These are phyloP conservation scores for Rhopalosiphum nymphaeae DNA, from an alignment of 2,888 invertebrate species.

Conservation along the genomic window DNA sequence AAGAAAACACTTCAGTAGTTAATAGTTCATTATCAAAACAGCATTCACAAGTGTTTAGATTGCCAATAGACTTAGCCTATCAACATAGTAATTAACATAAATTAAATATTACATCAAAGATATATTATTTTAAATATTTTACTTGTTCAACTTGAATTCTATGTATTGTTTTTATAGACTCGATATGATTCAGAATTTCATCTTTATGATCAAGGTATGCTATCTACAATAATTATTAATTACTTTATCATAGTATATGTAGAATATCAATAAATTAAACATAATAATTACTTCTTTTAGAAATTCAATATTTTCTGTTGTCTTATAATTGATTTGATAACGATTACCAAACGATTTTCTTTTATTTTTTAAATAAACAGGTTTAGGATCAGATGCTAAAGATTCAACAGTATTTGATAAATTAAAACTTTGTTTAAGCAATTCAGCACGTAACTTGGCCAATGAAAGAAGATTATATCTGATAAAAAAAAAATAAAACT, in stretches of 20 bases:
- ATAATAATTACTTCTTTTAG: slow-evolving; percentile 51
- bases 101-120: background rate
- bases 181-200: slow-evolving; percentile 68
- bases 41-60: slow-evolving; percentile 73
- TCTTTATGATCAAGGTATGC: slow-evolving; percentile 69
- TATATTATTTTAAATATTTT: background rate
- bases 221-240: slow-evolving; percentile 67
- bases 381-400: background rate
- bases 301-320: slow-evolving; percentile 45
- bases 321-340: background rate
- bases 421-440: background rate
- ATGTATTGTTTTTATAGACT: slow-evolving; percentile 67
- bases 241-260: background rate
- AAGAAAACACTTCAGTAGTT: slow-evolving; percentile 70
- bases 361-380: background rate
- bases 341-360: background rate
- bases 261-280: background rate
- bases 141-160: slow-evolving; percentile 66
- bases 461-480: background rate
- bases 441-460: background rate
- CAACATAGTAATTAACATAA: slow-evolving; percentile 34
- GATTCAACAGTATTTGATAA: background rate
- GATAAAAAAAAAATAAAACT: background rate
- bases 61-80: slow-evolving; percentile 70
- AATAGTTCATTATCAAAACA: slow-evolving; percentile 74